Evolutionary conservation across 2,797 vertebrate genomes (phyloP), one percentile per base, ranked within the genome.

Genomic region (Lycodopsis pacificus): DNA sequence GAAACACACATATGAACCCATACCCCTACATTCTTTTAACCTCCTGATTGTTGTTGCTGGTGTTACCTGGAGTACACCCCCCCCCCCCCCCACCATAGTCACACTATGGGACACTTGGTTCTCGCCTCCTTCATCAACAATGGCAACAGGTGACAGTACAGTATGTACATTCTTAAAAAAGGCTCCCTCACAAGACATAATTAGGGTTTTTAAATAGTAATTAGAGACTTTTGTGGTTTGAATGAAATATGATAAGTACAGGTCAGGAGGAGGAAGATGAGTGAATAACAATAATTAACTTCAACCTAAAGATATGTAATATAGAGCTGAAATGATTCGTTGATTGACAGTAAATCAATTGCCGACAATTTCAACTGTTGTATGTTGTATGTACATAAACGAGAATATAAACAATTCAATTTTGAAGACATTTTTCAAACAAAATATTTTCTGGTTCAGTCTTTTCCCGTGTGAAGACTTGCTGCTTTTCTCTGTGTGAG

Each of bases 81-180:
- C 32, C 32, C 32, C 12, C 10, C 10, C 20, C 69, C 30, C 14
- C 11, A 9, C 46, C 9, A n/a, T 12, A 4, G n/a, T 71, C 64
- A 65, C 62, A 48, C 76, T 69, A 66, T 59, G 71, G 78, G 71
- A 86, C n/a, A 87, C 40, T 64, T 56, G 51, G 40, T 34, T 73
- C 79, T 73, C 70, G 5, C 44, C 76, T 69, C 46, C 77, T 53
- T 61, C 59, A 36, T 77, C 74, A 83, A 91, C 85, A 88, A 87
- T 61, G 65, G 30, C 63, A 77, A 84, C 73, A 72, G 36, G 82
- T 30, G 79, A 78, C 64, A 78, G 68, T 80, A 72, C 82, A 75
- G 75, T 27, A 22, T 1, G 71, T 78, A 68, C 77, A 71, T 74
- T 68, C 80, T 66, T n/a, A 36, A 83, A 44, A 88, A 77, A 73